Conservation (phyloP, 2,888 invertebrate species). For the Seira sanloemensis region DNA sequence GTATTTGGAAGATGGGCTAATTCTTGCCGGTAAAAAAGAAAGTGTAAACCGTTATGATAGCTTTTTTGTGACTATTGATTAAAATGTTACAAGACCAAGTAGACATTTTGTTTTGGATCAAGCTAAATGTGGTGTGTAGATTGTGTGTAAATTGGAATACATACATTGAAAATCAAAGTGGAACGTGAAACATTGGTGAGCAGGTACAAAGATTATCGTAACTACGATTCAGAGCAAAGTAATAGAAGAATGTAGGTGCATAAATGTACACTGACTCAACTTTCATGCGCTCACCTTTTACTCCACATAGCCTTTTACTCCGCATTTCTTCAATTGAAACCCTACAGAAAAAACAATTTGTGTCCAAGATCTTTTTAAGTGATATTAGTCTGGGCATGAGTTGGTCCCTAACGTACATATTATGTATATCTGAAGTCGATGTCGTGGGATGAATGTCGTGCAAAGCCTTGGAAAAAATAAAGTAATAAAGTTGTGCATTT, state of each 20-base stretch:
- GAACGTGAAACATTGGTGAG: no score
- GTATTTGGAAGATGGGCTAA: not conserved
- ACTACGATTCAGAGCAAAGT: no score
- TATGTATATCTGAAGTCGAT: not conserved
- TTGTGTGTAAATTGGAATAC: no score
- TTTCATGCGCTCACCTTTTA: not conserved
- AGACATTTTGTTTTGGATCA: no score
- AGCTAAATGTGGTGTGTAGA: no score
- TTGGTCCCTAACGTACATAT: no score
- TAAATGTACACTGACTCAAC: not conserved
- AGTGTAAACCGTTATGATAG: no score
- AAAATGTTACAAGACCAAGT: no score
- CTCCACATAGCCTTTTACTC: not conserved
- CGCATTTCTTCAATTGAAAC: not conserved
- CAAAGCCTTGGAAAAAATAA: not conserved
- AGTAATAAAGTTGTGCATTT: constrained; percentile 6
- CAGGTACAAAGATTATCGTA: no score
- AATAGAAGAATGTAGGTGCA: no score
- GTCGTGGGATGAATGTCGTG: not conserved
- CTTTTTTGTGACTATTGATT: no score
- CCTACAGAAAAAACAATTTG: not conserved
- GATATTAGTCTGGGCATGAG: constrained; percentile 1
- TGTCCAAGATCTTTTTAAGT: constrained; percentile 17
- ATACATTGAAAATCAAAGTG: no score
- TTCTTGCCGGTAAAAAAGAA: not conserved